Evolutionary conservation across 2,797 vertebrate species (phyloP).

Genomic region (Lates japonicus): DNA sequence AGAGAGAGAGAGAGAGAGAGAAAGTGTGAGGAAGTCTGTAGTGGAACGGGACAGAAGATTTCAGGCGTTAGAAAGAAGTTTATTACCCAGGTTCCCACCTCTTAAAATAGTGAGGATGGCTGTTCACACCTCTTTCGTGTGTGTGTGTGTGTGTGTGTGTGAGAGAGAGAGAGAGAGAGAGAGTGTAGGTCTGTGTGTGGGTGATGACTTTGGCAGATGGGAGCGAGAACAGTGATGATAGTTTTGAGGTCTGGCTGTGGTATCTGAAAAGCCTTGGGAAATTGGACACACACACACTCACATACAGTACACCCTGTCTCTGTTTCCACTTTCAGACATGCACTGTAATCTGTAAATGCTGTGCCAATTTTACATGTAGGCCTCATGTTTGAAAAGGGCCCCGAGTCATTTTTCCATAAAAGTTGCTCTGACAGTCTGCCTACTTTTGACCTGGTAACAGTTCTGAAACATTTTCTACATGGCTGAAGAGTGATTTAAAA

Average conservation of each 20-base stretch:
- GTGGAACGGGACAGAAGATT: slow-evolving; percentile 22
- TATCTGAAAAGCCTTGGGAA: slow-evolving; percentile 79
- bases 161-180: neutral
- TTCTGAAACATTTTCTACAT: slow-evolving; percentile 30
- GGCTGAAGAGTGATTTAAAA: slow-evolving; percentile 34
- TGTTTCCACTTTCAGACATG: slow-evolving; percentile 74
- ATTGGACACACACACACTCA: slow-evolving; percentile 74
- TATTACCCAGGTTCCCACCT: slow-evolving; percentile 67
- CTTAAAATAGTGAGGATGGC: slow-evolving; percentile 43
- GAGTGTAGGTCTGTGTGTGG: slow-evolving; percentile 54
- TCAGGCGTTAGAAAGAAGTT: too few relatives aligned
- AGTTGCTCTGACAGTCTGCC: slow-evolving; percentile 40
- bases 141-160: slow-evolving; percentile 16
- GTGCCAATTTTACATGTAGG: slow-evolving; percentile 58
- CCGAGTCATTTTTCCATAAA: slow-evolving; percentile 38
- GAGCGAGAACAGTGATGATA: slow-evolving; percentile 76
- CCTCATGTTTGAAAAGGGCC: slow-evolving; percentile 52
- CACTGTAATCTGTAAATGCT: slow-evolving; percentile 59
- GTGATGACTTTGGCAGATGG: slow-evolving; percentile 84
- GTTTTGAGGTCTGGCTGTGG: slow-evolving; percentile 82
- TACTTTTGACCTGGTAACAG: slow-evolving; percentile 32
- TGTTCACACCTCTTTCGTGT: slow-evolving; percentile 69
- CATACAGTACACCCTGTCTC: slow-evolving; percentile 67
- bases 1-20: neutral
- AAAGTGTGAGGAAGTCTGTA: slow-evolving; percentile 20